Conservation (phyloP, 1,140 invertebrate species). For the Euglossa dilemma region DNA sequence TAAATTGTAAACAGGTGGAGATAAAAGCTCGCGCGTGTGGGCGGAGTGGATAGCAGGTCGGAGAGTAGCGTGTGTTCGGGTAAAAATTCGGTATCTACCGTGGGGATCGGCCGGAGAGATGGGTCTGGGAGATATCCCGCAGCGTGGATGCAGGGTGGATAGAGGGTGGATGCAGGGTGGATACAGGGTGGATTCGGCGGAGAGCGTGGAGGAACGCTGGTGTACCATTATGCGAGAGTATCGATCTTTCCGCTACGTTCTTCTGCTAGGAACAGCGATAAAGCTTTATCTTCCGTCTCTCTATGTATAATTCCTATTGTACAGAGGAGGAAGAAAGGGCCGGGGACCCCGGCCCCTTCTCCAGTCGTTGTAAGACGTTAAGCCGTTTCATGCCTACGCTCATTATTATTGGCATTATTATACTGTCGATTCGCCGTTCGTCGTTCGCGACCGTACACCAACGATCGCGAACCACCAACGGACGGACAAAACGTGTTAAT, state of each 20-base stretch:
- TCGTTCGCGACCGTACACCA: neutral
- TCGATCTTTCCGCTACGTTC: constrained; percentile 24
- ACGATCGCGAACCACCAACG: constrained; percentile 37
- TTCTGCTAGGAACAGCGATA: neutral
- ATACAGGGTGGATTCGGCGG: neutral
- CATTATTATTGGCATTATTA: constrained; percentile 59
- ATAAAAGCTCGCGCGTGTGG: too few species aligned
- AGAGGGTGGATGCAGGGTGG: neutral
- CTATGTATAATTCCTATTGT: constrained; percentile 60
- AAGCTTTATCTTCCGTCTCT: constrained; percentile 61
- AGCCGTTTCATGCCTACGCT: constrained; percentile 59
- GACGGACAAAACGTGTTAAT: constrained; percentile 61
- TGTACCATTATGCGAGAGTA: constrained; percentile 22
- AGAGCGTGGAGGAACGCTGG: neutral
- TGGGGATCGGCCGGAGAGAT: neutral
- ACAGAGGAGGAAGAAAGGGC: constrained; percentile 36
- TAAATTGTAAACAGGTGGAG: too few species aligned
- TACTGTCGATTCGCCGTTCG: constrained; percentile 42
- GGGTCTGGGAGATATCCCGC: neutral
- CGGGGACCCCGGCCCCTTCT: neutral
- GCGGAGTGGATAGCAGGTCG: too few species aligned
- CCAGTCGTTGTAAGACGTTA: constrained; percentile 53
- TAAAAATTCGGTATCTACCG: neutral
- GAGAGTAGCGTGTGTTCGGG: too few species aligned
- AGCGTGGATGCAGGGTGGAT: neutral